phyloP scores from a whole-genome alignment of 2,888 invertebrate species.

The Polydrusus cervinus region DNA sequence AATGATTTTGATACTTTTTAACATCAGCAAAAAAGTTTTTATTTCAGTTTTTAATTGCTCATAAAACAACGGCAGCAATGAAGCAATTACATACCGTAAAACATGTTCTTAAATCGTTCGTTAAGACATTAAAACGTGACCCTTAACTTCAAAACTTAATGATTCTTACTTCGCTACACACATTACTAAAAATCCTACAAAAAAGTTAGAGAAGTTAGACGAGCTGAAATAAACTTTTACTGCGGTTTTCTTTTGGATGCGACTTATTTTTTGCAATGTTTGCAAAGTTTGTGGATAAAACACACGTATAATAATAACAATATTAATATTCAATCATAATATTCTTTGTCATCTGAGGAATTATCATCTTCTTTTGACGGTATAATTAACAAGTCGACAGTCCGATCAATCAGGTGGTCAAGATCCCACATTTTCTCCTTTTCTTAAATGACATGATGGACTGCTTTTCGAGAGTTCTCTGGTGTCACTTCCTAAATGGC shows the following conservation, averaged over 20 bases:
- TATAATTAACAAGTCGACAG: no score
- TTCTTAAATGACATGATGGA: no score
- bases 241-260: conserved; percentile 3
- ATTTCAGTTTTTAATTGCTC: conserved; percentile 15
- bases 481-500: no score
- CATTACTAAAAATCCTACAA: conserved; percentile 2
- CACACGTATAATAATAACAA: not conserved
- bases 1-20: conserved; percentile 18
- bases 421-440: no score
- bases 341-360: no score
- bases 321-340: not conserved
- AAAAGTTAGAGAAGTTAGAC: conserved; percentile 19
- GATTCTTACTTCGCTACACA: conserved; percentile 18
- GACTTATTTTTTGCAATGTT: not conserved
- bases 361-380: no score
- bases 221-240: conserved; percentile 12
- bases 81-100: conserved; percentile 24
- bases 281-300: not conserved
- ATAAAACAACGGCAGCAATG: conserved; percentile 22
- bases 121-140: conserved; percentile 29
- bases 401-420: no score
- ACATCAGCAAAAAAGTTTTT: conserved; percentile 3
- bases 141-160: conserved; percentile 26
- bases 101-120: conserved; percentile 25
- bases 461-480: no score